phyloP scores from a whole-genome alignment of 2,888 invertebrate genomes.

The Hirtodrosophila cameraria region DNA sequence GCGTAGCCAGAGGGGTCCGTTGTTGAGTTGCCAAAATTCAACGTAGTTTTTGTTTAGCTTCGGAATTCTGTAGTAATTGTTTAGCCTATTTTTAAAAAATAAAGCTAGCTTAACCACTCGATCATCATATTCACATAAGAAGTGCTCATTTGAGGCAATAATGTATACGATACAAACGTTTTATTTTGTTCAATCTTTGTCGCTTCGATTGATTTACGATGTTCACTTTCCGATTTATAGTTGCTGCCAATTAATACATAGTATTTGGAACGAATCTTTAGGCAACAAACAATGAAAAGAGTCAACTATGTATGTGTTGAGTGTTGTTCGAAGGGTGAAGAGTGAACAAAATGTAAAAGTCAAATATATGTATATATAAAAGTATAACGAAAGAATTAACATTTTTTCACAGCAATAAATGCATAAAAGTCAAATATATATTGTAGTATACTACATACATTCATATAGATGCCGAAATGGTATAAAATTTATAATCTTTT shows the following conservation, averaged over 20 bases:
- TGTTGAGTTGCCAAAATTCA: too few relatives aligned
- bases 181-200: constrained; percentile 14
- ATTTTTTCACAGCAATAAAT: constrained; percentile 80
- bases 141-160: background rate
- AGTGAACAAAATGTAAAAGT: constrained; percentile 66
- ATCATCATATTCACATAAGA: background rate
- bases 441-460: constrained; percentile 14
- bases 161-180: background rate
- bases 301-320: constrained; percentile 48
- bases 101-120: too few relatives aligned
- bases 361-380: constrained; percentile 65
- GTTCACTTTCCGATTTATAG: constrained; percentile 64
- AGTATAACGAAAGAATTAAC: constrained; percentile 73
- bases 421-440: constrained; percentile 66
- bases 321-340: constrained; percentile 21
- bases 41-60: too few relatives aligned
- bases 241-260: constrained; percentile 72
- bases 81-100: too few relatives aligned
- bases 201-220: constrained; percentile 68
- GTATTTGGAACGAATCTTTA: constrained; percentile 38
- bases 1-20: too few relatives aligned
- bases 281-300: constrained; percentile 43
- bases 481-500: constrained; percentile 73
- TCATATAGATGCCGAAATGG: constrained; percentile 37
- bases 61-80: too few relatives aligned